phyloP scores from a whole-genome alignment of 2,797 vertebrate species.

The Kryptolebias ocellatus region DNA sequence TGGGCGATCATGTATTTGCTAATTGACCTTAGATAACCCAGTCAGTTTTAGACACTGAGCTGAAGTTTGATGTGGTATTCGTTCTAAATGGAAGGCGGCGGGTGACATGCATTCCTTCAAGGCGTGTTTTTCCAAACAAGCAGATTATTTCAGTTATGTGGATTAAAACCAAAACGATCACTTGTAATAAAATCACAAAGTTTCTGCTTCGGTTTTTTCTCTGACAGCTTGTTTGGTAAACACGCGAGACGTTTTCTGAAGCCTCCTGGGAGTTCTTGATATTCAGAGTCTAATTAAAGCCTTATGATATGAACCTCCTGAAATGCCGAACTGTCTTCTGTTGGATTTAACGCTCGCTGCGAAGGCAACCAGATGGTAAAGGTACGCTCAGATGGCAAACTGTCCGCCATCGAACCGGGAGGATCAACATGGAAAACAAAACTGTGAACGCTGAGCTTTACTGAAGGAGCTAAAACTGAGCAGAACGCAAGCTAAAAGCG shows the following conservation, averaged over 20 bases:
- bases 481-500: too few relatives aligned
- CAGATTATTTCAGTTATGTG: too few relatives aligned
- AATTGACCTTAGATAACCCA: too few relatives aligned
- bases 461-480: too few relatives aligned
- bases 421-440: background rate
- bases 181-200: background rate
- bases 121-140: too few relatives aligned
- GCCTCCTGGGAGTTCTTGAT: conserved; percentile 1
- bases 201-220: background rate
- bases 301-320: background rate
- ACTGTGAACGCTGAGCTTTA: too few relatives aligned
- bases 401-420: background rate
- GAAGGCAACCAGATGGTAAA: conserved; percentile 6
- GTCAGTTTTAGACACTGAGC: too few relatives aligned
- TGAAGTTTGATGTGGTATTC: too few relatives aligned
- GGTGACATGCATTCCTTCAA: too few relatives aligned
- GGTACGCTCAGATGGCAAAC: background rate
- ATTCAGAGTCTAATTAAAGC: conserved; percentile 6
- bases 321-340: background rate
- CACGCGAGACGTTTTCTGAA: conserved; percentile 1
- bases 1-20: too few relatives aligned
- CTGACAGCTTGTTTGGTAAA: background rate
- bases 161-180: too few relatives aligned
- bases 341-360: background rate
- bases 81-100: too few relatives aligned